A percentile compares a stretch with the other conserved stretches of the same genome.
These are phyloP conservation scores for Triplophysa siluroides DNA, from an alignment of 2,113 vertebrate species.

Conservation along the genomic window DNA sequence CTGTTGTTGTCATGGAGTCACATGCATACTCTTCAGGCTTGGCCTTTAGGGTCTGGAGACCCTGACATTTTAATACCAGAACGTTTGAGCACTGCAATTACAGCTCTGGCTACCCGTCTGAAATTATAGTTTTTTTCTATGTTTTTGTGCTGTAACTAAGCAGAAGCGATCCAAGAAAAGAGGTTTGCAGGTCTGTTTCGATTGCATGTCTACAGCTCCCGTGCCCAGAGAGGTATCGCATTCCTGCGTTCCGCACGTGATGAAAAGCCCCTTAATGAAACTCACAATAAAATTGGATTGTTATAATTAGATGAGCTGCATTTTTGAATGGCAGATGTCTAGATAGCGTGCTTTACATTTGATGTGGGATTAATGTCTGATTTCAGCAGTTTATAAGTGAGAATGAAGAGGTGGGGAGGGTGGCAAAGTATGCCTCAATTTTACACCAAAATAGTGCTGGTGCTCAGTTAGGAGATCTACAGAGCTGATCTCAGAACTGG, in stretches of 20 bases:
- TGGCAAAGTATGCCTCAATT: not conserved
- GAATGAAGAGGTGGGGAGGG: not conserved
- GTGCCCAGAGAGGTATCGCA: conserved; percentile 45
- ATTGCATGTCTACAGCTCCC: conserved; percentile 57
- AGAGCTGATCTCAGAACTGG: too few relatives aligned
- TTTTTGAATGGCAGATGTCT: conserved; percentile 7
- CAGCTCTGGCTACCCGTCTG: conserved; percentile 44
- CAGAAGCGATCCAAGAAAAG: conserved; percentile 47
- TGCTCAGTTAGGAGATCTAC: too few relatives aligned
- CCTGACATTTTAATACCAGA: conserved; percentile 42
- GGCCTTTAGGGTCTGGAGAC: conserved; percentile 36
- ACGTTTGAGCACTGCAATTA: conserved; percentile 56
- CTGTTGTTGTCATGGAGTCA: conserved; percentile 52
- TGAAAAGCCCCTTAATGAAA: conserved; percentile 32
- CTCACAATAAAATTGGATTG: conserved; percentile 40
- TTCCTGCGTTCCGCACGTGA: conserved; percentile 56
- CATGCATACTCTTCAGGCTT: conserved; percentile 48
- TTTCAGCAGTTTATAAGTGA: conserved; percentile 32
- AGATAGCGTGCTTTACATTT: conserved; percentile 13
- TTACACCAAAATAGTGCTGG: not conserved
- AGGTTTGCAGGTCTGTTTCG: conserved; percentile 47
- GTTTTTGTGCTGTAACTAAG: conserved; percentile 72
- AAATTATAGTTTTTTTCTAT: conserved; percentile 74
- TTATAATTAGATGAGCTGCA: conserved; percentile 28
- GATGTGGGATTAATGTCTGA: conserved; percentile 31